Evolutionary conservation across 2,888 invertebrate genomes (phyloP), one percentile per base, ranked within the genome.

Genomic region (Argyresthia albistria): DNA sequence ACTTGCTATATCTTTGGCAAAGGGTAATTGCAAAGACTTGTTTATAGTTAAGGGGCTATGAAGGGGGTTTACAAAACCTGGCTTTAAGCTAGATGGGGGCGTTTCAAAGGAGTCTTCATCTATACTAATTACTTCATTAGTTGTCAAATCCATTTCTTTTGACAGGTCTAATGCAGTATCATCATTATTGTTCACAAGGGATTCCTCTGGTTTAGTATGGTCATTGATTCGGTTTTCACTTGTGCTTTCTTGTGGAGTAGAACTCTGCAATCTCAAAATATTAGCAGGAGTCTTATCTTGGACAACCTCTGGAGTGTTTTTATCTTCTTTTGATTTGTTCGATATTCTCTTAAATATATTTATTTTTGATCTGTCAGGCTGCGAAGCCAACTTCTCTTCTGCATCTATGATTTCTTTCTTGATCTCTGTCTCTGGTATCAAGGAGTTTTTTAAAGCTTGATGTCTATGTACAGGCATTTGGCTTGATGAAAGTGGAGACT

Each of bases 281-380:
- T 61, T 51, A 58, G 64, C 59, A 60, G 76, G 79, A 67, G 68
- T 61, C 66, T 80, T 84, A 55, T 83, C 81, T 61, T 73, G 66
- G 55, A 76, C 73, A 77, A 77, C 73, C 71, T 86, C 86, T 59
- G 75, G 69, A 70, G 70, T 63, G 58, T 54, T 65, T 68, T 88
- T 90, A 63, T 92, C 92, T 64, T 91, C 90, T 75, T 92, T 92
- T 35, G 91, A 90, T 74, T 93, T 93, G 68, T 91, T 91, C 56
- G 95, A 92, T 72, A 96, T 94, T 79, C 95, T 95, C 72, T 95
- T 96, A 68, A 96, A 94, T 69, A 96, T 95, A 81, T 95, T 95
- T 43, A 95, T 84, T 72, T 96, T 96, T 74, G 93, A 94, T 76
- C 93, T 93, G 71, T 95, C 94, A 0, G 95, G 95, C 76, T 95